Evolutionary conservation across 2,888 invertebrate species (phyloP).

Genomic region (Diaprepes abbreviatus): DNA sequence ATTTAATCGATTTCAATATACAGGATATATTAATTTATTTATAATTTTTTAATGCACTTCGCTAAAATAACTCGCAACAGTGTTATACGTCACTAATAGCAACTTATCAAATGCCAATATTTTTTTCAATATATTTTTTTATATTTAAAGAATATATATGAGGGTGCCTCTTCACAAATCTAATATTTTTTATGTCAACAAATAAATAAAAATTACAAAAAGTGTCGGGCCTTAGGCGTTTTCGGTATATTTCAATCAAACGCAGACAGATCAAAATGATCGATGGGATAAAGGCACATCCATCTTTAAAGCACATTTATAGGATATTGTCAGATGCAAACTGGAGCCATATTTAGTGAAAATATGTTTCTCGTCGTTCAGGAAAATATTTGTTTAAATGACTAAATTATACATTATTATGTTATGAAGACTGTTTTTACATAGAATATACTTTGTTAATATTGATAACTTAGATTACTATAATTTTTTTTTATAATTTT

Average conservation of each 20-base stretch:
- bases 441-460: too few species aligned
- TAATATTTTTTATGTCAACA: conserved; percentile 15
- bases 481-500: too few species aligned
- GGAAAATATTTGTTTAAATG: background rate
- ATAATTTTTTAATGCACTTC: too few species aligned
- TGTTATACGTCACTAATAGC: too few species aligned
- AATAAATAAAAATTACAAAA: conserved; percentile 52
- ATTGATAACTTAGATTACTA: background rate
- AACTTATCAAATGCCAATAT: too few species aligned
- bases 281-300: conserved; percentile 63
- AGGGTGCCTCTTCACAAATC: too few species aligned
- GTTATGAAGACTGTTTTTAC: too few species aligned
- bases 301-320: conserved; percentile 62
- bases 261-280: conserved; percentile 64
- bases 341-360: conserved; percentile 29
- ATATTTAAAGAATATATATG: too few species aligned
- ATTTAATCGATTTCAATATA: too few species aligned
- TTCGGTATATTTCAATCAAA: conserved; percentile 58
- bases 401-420: background rate
- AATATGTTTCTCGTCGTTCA: background rate
- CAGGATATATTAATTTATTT: too few species aligned
- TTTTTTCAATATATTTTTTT: too few species aligned
- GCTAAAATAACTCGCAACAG: too few species aligned
- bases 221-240: conserved; percentile 50
- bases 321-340: conserved; percentile 61